Conservation (phyloP, 2,888 invertebrate species). For the Agriopis marginaria region DNA sequence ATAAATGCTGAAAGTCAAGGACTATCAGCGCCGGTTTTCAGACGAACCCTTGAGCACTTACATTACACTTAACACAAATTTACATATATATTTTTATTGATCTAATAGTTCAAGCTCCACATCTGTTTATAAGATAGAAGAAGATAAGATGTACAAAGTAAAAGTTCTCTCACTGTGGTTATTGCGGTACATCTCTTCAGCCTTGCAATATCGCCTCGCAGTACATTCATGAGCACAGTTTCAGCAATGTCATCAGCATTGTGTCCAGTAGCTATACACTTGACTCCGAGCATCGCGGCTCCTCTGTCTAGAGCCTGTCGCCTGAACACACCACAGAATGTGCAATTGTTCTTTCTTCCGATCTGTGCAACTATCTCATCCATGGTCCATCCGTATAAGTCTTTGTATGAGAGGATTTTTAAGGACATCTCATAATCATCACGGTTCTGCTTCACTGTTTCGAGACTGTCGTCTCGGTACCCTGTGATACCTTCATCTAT, state of each 20-base stretch:
- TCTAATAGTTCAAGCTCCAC: no score
- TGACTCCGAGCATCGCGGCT: constrained; percentile 94
- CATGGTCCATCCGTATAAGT: constrained; percentile 99
- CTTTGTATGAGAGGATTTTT: constrained; percentile 98
- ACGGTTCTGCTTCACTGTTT: constrained; percentile 97
- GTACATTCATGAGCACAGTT: constrained; percentile 98
- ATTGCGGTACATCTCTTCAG: constrained; percentile 96
- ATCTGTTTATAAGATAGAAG: background rate
- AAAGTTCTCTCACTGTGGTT: constrained; percentile 88
- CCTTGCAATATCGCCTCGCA: constrained; percentile 98
- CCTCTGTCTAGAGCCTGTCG: constrained; percentile 98
- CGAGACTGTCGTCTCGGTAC: constrained; percentile 97
- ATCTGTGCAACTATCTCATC: constrained; percentile 97
- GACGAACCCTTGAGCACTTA: no score
- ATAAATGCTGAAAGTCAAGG: no score
- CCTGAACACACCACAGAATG: constrained; percentile 97
- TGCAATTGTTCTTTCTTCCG: constrained; percentile 97
- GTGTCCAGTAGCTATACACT: constrained; percentile 98
- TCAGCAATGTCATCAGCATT: constrained; percentile 99
- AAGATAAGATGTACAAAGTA: background rate
- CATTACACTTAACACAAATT: no score
- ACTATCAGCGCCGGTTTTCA: no score
- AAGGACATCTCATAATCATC: constrained; percentile 97
- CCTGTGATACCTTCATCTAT: constrained; percentile 99
- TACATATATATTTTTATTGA: no score